phyloP scores from a whole-genome alignment of 2,888 invertebrate species.

The Heliconius charithonia region DNA sequence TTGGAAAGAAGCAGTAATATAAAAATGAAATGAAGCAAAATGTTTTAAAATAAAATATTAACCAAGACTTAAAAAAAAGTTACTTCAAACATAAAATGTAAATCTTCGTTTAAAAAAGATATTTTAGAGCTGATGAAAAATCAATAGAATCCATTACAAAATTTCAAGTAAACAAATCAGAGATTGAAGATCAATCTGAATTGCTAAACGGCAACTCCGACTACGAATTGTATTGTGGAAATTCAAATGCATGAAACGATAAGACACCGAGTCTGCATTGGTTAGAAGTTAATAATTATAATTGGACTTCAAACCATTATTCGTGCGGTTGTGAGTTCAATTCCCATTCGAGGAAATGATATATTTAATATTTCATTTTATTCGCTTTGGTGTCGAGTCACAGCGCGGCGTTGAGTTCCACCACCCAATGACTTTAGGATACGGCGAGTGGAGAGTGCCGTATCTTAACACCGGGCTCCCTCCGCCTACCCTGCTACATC shows the following conservation, averaged over 20 bases:
- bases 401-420: too few species aligned
- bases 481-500: background rate
- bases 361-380: too few species aligned
- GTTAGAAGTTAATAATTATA: slow-evolving; percentile 19
- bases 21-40: too few species aligned
- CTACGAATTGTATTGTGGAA: slow-evolving; percentile 19
- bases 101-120: background rate
- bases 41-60: too few species aligned
- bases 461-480: too few species aligned
- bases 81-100: background rate
- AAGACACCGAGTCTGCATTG: background rate
- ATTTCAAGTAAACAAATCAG: slow-evolving; percentile 22
- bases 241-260: slow-evolving; percentile 26
- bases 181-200: slow-evolving; percentile 23
- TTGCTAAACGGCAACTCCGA: slow-evolving; percentile 26
- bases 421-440: too few species aligned
- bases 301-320: background rate
- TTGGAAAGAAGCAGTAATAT: too few species aligned
- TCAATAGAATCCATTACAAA: slow-evolving; percentile 26
- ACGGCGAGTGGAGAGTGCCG: too few species aligned
- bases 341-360: too few species aligned
- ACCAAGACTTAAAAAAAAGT: background rate
- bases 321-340: too few species aligned
- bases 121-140: slow-evolving; percentile 2
- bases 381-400: too few species aligned